Conservation (phyloP, 2,797 vertebrate species). For the Propithecus deckenii region DNA sequence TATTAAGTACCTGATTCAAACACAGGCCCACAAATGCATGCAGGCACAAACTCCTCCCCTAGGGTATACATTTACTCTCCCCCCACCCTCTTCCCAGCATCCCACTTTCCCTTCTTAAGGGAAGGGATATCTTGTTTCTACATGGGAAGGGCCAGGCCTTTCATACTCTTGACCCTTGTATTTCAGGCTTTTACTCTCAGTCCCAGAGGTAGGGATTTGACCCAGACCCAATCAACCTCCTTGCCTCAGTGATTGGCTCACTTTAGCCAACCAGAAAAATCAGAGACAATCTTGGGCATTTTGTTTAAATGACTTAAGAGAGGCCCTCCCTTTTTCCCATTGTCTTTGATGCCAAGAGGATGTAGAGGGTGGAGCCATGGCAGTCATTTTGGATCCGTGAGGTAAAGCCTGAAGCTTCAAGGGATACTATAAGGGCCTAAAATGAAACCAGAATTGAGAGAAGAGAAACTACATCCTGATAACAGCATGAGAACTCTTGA, state of each 20-base stretch:
- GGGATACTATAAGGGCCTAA: background rate
- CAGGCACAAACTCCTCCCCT: background rate
- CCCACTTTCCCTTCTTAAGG: background rate
- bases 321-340: background rate
- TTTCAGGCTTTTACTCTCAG: background rate
- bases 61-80: background rate
- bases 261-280: background rate
- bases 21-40: background rate
- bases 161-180: background rate
- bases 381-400: background rate
- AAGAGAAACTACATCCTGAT: background rate
- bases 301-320: background rate
- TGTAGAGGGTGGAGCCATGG: no score
- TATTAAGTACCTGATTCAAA: background rate
- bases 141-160: background rate
- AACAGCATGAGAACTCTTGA: background rate
- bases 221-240: background rate
- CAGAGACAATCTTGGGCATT: background rate
- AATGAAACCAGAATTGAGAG: background rate
- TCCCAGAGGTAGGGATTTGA: background rate
- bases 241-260: background rate
- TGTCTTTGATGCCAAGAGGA: background rate
- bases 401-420: background rate
- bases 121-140: background rate
- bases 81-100: no score